Evolutionary conservation across 2,797 vertebrate genomes (phyloP).

Genomic region (Enteromius thamalakanensis): DNA sequence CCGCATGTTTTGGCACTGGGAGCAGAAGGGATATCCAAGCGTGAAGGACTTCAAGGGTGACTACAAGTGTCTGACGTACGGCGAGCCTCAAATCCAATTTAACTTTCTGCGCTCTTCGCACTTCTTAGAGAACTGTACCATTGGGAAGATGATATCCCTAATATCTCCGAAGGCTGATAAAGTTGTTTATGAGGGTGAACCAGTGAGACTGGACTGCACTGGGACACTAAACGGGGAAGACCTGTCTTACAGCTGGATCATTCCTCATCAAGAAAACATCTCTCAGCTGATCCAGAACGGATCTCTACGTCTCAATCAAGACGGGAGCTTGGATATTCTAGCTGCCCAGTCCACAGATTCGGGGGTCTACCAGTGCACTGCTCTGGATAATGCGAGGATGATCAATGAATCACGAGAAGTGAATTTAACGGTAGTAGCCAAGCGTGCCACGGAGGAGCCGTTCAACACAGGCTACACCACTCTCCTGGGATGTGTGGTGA

Average conservation of each 20-base stretch:
- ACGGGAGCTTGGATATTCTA: constrained; percentile 87
- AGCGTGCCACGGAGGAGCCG: constrained; percentile 67
- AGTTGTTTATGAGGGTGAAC: constrained; percentile 74
- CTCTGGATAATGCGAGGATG: constrained; percentile 76
- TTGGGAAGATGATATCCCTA: constrained; percentile 58
- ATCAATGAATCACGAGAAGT: constrained; percentile 87
- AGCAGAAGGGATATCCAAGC: constrained; percentile 80
- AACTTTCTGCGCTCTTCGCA: constrained; percentile 81
- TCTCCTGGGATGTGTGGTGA: constrained; percentile 86
- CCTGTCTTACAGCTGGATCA: constrained; percentile 84
- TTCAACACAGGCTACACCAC: constrained; percentile 95
- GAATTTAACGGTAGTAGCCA: constrained; percentile 83
- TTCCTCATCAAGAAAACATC: constrained; percentile 83
- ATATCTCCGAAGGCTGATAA: constrained; percentile 70
- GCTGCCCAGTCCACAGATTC: constrained; percentile 79
- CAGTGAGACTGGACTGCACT: constrained; percentile 83
- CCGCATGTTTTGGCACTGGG: constrained; percentile 88
- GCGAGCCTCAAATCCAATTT: constrained; percentile 76
- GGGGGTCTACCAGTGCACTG: constrained; percentile 88
- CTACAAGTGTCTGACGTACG: constrained; percentile 83
- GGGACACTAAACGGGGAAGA: constrained; percentile 71
- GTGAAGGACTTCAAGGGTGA: constrained; percentile 82
- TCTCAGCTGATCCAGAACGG: constrained; percentile 75
- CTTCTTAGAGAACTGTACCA: constrained; percentile 87
- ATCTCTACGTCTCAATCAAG: constrained; percentile 77